These are phyloP conservation scores for Thysanoteuthis rhombus DNA, from an alignment of 2,888 invertebrate genomes.

Conservation along the genomic window DNA sequence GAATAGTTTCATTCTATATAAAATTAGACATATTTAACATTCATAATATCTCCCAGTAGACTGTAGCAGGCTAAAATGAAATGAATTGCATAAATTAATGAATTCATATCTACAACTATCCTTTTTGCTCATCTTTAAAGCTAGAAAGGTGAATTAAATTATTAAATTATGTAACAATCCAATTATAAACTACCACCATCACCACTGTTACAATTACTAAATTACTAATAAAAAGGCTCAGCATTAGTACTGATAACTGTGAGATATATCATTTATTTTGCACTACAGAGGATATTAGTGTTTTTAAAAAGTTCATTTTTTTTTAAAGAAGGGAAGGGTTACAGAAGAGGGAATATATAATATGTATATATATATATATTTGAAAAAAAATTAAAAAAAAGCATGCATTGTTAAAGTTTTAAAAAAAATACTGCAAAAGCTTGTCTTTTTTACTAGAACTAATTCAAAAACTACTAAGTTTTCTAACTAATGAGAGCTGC, in stretches of 20 bases:
- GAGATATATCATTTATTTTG: background rate
- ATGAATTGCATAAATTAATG: too few species aligned
- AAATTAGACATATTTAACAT: too few species aligned
- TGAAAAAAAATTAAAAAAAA: slow-evolving; percentile 16
- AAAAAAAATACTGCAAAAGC: slow-evolving; percentile 26
- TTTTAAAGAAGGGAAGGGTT: background rate
- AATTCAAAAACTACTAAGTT: slow-evolving; percentile 14
- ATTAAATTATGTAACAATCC: background rate
- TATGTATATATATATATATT: background rate
- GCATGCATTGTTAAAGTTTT: background rate
- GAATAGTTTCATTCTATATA: too few species aligned
- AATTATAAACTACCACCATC: background rate
- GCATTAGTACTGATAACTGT: background rate
- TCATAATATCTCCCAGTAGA: too few species aligned
- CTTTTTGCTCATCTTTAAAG: background rate
- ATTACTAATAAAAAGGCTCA: background rate
- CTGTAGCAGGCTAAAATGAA: too few species aligned
- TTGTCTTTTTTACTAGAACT: background rate
- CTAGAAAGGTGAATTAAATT: too few species aligned
- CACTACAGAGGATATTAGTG: background rate
- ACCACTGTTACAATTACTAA: background rate
- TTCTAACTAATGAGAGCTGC: slow-evolving; percentile 12
- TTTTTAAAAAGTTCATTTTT: background rate
- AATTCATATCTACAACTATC: background rate
- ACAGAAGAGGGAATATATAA: background rate